Evolutionary conservation across 2,888 invertebrate species (phyloP).

Genomic region (Pterostichus madidus): DNA sequence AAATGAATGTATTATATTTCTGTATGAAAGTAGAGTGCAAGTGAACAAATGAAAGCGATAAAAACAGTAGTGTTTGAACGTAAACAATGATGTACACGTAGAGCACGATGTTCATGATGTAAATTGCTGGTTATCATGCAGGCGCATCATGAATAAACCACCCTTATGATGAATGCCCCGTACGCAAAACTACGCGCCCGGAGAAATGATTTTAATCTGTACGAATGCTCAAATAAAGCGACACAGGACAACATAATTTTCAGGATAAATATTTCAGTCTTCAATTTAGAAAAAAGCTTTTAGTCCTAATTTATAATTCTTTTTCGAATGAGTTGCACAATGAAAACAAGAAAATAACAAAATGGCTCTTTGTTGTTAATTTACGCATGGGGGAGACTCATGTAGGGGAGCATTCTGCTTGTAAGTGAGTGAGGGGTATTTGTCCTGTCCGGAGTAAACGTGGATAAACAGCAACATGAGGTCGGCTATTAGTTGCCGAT

Average conservation of each 20-base stretch:
- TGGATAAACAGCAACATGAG: background rate
- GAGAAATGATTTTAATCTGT: slow-evolving; percentile 54
- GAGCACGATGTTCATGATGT: no score
- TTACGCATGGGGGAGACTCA: no score
- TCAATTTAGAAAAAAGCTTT: slow-evolving; percentile 56
- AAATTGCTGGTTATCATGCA: slow-evolving; percentile 24
- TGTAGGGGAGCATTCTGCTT: no score
- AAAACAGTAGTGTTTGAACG: no score
- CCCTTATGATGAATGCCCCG: slow-evolving; percentile 17
- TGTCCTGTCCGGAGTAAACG: no score
- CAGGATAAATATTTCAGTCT: slow-evolving; percentile 32
- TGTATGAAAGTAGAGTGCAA: no score
- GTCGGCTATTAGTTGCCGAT: slow-evolving; percentile 23
- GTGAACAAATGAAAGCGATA: no score
- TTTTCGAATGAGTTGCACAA: slow-evolving; percentile 19
- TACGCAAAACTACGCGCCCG: slow-evolving; percentile 19
- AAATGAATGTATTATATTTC: no score
- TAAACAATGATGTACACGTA: background rate
- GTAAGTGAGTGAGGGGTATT: no score
- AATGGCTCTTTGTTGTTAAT: background rate
- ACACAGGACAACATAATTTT: slow-evolving; percentile 36
- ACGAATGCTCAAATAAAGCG: slow-evolving; percentile 36
- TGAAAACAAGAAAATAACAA: slow-evolving; percentile 2
- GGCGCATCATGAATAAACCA: slow-evolving; percentile 39
- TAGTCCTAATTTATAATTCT: slow-evolving; percentile 55